phyloP scores from a whole-genome alignment of 2,113 vertebrate genomes.

The Stomatorhinus ivindoensis region DNA sequence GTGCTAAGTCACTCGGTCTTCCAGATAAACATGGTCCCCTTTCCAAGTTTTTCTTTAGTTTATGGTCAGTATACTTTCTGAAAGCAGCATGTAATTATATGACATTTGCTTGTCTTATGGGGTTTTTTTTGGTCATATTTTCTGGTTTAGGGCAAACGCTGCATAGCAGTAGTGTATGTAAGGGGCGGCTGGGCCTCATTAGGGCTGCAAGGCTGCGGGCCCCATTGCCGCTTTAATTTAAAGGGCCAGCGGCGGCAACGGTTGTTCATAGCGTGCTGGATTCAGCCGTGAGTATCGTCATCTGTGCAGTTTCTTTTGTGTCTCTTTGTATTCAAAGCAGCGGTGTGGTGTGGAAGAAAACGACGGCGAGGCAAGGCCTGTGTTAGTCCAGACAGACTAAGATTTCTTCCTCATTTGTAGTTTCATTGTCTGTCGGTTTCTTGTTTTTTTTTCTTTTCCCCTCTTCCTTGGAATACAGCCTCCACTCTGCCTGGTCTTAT shows the following conservation, averaged over 20 bases:
- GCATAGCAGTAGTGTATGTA: not conserved
- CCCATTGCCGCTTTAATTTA: not conserved
- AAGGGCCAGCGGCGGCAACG: not conserved
- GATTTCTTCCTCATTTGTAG: constrained; percentile 11
- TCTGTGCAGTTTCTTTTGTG: not conserved
- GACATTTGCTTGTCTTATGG: not conserved
- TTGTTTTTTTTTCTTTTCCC: not conserved
- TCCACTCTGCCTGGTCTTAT: not conserved
- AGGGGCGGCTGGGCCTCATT: not conserved
- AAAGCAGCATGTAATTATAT: not conserved
- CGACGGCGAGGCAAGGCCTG: constrained; percentile 17
- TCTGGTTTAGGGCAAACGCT: not conserved
- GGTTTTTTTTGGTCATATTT: not conserved
- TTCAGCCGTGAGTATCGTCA: not conserved
- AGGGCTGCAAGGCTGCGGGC: not conserved
- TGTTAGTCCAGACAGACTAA: not conserved
- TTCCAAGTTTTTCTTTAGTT: not conserved
- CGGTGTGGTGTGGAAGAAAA: not conserved
- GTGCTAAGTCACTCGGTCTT: not conserved
- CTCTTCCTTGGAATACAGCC: not conserved
- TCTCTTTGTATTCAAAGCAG: not conserved
- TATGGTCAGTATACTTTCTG: not conserved
- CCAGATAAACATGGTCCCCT: not conserved
- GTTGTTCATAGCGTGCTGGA: not conserved
- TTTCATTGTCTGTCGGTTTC: not conserved